These are phyloP conservation scores for Neoitamus cyanurus DNA, from an alignment of 2,888 invertebrate genomes.

Conservation along the genomic window DNA sequence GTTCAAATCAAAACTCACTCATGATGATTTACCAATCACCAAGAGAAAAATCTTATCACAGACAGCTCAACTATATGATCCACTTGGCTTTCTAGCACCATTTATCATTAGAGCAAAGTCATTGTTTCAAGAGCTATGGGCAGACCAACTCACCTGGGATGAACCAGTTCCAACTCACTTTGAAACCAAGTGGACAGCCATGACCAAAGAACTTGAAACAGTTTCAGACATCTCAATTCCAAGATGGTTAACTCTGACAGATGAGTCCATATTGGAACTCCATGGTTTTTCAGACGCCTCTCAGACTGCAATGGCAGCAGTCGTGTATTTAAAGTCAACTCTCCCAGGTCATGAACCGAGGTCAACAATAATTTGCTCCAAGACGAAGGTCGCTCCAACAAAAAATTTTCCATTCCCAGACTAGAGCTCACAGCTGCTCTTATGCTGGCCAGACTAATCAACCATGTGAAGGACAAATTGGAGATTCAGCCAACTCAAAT, in stretches of 20 bases:
- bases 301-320: neutral
- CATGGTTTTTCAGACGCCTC: constrained; percentile 32
- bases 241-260: neutral
- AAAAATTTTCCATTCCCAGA: neutral
- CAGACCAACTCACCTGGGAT: neutral
- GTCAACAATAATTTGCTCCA: neutral
- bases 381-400: neutral
- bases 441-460: neutral
- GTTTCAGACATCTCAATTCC: neutral
- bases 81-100: constrained; percentile 34
- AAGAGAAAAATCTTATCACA: constrained; percentile 35
- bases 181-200: neutral
- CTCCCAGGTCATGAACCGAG: neutral
- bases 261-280: neutral
- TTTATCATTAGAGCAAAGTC: constrained; percentile 20
- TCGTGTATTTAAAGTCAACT: neutral
- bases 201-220: neutral
- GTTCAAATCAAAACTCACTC: neutral
- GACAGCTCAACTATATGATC: constrained; percentile 39
- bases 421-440: neutral
- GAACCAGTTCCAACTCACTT: neutral
- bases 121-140: constrained; percentile 8
- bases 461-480: neutral
- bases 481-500: neutral
- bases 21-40: neutral